phyloP scores from a whole-genome alignment of 1,140 invertebrate species.

The Berghia stephanieae region DNA sequence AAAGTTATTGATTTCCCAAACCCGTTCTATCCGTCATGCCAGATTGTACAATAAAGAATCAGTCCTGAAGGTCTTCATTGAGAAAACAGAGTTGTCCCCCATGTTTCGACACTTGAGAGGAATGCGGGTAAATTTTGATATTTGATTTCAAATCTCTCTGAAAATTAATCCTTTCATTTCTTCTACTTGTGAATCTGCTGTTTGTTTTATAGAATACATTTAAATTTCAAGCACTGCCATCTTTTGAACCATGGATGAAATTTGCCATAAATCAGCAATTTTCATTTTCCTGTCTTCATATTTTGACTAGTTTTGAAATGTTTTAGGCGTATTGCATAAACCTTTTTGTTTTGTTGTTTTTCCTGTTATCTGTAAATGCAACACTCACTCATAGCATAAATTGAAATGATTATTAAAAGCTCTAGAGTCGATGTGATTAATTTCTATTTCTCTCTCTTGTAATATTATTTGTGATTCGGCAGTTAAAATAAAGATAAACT shows the following conservation, averaged over 20 bases:
- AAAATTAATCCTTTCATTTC: no score
- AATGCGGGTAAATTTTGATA: conserved; percentile 74
- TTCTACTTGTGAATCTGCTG: not conserved
- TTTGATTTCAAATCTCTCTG: no score
- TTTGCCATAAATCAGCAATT: not conserved
- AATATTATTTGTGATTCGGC: no score
- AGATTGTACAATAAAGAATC: conserved; percentile 94
- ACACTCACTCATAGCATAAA: not conserved
- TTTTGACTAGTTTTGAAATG: not conserved
- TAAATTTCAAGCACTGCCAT: not conserved
- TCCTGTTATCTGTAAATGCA: not conserved
- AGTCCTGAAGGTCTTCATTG: conserved; percentile 87
- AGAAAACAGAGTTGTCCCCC: conserved; percentile 69
- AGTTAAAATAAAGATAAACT: no score
- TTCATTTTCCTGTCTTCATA: not conserved
- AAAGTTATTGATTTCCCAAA: no score
- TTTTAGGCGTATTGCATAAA: not conserved
- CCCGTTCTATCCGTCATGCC: no score
- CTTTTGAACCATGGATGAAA: no score
- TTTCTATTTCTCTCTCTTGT: no score
- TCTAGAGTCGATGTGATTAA: no score
- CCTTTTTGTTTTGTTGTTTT: not conserved
- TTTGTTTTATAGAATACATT: not conserved
- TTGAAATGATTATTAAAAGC: no score
- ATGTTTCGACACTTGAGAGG: conserved; percentile 81